phyloP scores from a whole-genome alignment of 2,797 vertebrate genomes.

The Enteromius radiatus region DNA sequence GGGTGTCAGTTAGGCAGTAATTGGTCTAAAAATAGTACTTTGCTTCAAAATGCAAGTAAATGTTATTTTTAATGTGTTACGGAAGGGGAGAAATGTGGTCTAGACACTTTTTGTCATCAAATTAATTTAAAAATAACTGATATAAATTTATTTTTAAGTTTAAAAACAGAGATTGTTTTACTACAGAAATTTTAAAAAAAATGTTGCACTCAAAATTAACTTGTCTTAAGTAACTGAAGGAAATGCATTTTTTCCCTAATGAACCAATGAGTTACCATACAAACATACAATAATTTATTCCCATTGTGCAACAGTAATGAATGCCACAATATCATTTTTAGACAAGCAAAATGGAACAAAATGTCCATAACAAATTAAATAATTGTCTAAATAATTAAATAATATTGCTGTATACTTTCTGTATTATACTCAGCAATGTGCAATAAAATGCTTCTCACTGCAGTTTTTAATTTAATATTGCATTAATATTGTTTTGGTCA shows the following conservation, averaged over 20 bases:
- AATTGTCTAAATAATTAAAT: background rate
- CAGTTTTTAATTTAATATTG: background rate
- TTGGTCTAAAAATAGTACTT: background rate
- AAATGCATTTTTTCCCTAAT: conserved; percentile 15
- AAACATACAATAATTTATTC: conserved; percentile 10
- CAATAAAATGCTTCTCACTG: background rate
- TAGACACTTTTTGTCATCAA: background rate
- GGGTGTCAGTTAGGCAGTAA: background rate
- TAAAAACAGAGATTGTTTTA: background rate
- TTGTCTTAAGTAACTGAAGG: background rate
- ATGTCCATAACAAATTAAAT: background rate
- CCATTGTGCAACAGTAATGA: too few relatives aligned
- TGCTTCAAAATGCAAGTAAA: background rate
- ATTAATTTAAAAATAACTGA: background rate
- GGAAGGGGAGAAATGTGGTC: background rate
- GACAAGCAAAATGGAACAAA: background rate
- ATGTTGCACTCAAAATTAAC: background rate
- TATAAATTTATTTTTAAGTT: background rate
- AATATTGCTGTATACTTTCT: background rate
- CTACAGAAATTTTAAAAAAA: background rate
- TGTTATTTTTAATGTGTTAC: background rate
- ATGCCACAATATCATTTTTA: background rate
- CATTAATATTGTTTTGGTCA: background rate
- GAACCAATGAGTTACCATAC: background rate
- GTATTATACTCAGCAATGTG: background rate